Base-by-base conservation (phyloP, 2,888 invertebrate species). In the Papilio protenor region DNA sequence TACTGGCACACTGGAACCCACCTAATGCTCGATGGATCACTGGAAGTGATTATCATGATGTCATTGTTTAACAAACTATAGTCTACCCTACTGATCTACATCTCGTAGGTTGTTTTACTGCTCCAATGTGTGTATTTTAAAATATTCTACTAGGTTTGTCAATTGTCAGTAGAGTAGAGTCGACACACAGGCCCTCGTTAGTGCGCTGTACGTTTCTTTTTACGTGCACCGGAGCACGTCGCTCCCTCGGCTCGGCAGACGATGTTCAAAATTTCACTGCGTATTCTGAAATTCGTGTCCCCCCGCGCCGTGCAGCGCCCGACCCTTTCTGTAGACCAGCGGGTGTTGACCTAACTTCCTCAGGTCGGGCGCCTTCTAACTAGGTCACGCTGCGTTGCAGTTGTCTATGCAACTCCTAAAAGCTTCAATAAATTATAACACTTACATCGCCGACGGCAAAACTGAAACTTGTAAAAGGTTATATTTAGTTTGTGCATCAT, bases 321-420 rank as follows among this genome's bases (percentile, higher is more conserved):
- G 66, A n/a, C 66, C 66, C 45, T 69, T 18, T 12, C 45, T n/a
- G 66, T 69, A 2, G 45, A 45, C 66, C 66, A 21, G 45, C 66
- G 66, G 66, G 66, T 45, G 66, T 45, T 69, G 45, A 69, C 45
- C 66, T 45, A 69, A 69, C 66, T 45, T 69, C 66, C 66, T 69
- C 40, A 69, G 66, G 45, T 45, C 66, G 40, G 66, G 66, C 45
- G n/a, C 1, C 66, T 45, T n/a, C 40, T 69, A 69, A 69, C 66
- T 69, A 45, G 66, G 66, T 69, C 66, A 69, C 12, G 45, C 66
- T 21, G 66, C 66, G 66, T 69, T 69, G 66, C 66, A 69, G 66
- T 69, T 45, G 66, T 69, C 66, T 69, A 11, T 66, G 66, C 40
- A 45, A n/a, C n/a, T 69, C 33, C n/a, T 66, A 27, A 66, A 45